Evolutionary conservation across 2,113 vertebrate species (phyloP).

Genomic region (Tetraodon nigroviridis): DNA sequence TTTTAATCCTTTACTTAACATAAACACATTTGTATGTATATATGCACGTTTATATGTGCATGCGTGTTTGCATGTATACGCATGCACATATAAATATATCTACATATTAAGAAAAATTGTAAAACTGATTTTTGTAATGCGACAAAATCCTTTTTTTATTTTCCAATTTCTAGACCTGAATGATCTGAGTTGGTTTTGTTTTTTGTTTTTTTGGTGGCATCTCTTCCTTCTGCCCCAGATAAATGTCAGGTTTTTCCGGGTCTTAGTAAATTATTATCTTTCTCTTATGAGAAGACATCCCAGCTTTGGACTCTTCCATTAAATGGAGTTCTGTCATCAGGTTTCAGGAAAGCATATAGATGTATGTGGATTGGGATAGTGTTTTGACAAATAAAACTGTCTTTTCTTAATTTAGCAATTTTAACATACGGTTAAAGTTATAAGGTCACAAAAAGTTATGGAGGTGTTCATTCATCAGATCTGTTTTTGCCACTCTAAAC

Average conservation of each 20-base stretch:
- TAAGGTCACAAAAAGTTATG: no score
- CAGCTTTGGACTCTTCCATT: neutral
- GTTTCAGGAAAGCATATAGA: slow-evolving; percentile 11
- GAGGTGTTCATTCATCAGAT: slow-evolving; percentile 52
- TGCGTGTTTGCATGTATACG: no score
- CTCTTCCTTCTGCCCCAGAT: slow-evolving; percentile 48
- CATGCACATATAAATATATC: slow-evolving; percentile 36
- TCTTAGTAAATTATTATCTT: slow-evolving; percentile 32
- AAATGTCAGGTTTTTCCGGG: slow-evolving; percentile 39
- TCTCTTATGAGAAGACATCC: slow-evolving; percentile 12
- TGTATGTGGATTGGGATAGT: no score
- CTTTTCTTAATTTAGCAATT: no score
- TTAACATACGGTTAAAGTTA: no score
- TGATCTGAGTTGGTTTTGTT: no score
- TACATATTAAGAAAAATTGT: slow-evolving; percentile 53
- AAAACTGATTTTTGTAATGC: slow-evolving; percentile 79
- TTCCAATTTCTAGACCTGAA: slow-evolving; percentile 18
- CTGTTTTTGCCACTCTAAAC: neutral
- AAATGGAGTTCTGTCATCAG: neutral
- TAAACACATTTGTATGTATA: slow-evolving; percentile 69
- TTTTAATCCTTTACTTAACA: no score
- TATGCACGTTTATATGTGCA: slow-evolving; percentile 74
- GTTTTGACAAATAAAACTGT: no score
- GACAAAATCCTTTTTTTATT: slow-evolving; percentile 52
- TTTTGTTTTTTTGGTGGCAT: neutral